Evolutionary conservation across 1,140 invertebrate species (phyloP).

Genomic region (Brachystomella parvula): DNA sequence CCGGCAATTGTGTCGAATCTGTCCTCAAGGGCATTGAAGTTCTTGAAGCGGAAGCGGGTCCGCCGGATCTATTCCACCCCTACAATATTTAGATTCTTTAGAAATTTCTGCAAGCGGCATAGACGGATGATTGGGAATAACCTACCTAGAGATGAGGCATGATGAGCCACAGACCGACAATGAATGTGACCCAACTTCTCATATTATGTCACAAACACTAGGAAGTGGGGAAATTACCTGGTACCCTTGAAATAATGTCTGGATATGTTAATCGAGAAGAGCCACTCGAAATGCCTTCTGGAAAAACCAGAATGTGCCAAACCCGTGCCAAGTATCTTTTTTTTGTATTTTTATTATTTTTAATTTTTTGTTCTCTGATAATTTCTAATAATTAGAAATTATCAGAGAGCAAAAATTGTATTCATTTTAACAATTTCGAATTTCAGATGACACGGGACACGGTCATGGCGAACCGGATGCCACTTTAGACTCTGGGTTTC

Average conservation of each 20-base stretch:
- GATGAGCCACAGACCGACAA: slow-evolving; percentile 55
- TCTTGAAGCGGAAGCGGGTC: slow-evolving; percentile 49
- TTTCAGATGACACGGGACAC: slow-evolving; percentile 60
- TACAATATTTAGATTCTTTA: slow-evolving; percentile 55
- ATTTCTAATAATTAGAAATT: too few relatives aligned
- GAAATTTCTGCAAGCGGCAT: slow-evolving; percentile 58
- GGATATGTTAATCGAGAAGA: slow-evolving; percentile 53
- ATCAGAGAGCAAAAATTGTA: too few relatives aligned
- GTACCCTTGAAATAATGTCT: slow-evolving; percentile 56
- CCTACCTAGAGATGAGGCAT: slow-evolving; percentile 58
- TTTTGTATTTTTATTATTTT: too few relatives aligned
- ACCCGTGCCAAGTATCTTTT: too few relatives aligned
- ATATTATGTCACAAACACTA: slow-evolving; percentile 59
- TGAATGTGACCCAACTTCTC: slow-evolving; percentile 53
- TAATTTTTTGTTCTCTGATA: too few relatives aligned
- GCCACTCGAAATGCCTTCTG: slow-evolving; percentile 62
- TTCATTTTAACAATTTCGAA: slow-evolving; percentile 1
- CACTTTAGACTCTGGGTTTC: too few relatives aligned
- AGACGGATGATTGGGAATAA: slow-evolving; percentile 55
- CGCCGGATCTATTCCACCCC: slow-evolving; percentile 44
- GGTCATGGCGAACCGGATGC: slow-evolving; percentile 65
- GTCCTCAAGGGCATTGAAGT: slow-evolving; percentile 55
- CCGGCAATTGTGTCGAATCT: slow-evolving; percentile 52
- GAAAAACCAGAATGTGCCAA: too few relatives aligned
- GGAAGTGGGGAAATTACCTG: slow-evolving; percentile 60